Percentiles rank a stretch among this genome's conserved stretches.
These are phyloP conservation scores for Eutolmus rufibarbis DNA, from an alignment of 2,888 invertebrate species.

Conservation along the genomic window DNA sequence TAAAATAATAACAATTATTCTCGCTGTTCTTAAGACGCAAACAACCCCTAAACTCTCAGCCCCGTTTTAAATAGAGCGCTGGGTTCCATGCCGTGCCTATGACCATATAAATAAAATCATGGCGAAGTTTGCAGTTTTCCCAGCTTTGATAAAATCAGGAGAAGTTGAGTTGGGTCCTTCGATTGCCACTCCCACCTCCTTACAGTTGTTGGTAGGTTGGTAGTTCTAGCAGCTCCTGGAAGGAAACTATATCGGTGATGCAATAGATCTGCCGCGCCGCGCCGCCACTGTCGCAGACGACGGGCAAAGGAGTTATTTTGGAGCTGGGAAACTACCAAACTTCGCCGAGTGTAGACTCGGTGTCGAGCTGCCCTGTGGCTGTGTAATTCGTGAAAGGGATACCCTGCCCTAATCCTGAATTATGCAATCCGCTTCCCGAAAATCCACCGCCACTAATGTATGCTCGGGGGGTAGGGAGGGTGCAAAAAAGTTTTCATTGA, in stretches of 20 bases:
- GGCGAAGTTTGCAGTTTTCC: not conserved
- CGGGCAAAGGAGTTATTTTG: not conserved
- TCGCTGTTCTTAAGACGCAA: not conserved
- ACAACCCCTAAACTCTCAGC: not conserved
- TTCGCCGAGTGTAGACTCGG: not conserved
- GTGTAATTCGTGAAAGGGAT: not conserved
- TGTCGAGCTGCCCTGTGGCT: not conserved
- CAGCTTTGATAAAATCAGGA: not conserved
- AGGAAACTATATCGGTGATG: not conserved
- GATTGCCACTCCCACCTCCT: not conserved
- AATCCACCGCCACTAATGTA: not conserved
- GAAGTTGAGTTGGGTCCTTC: not conserved
- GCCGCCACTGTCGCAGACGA: not conserved
- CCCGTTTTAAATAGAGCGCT: not conserved
- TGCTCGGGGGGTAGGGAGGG: not conserved
- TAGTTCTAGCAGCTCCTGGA: not conserved
- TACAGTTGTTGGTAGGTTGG: not conserved
- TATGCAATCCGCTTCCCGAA: not conserved
- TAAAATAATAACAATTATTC: not conserved
- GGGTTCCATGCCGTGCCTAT: not conserved
- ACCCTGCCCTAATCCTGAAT: not conserved
- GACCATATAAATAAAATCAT: slow-evolving; percentile 16
- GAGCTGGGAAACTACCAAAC: not conserved
- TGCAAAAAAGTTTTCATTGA: not conserved
- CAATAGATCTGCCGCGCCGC: not conserved